phyloP scores from a whole-genome alignment of 2,888 invertebrate species.

The Abrostola triplasia region DNA sequence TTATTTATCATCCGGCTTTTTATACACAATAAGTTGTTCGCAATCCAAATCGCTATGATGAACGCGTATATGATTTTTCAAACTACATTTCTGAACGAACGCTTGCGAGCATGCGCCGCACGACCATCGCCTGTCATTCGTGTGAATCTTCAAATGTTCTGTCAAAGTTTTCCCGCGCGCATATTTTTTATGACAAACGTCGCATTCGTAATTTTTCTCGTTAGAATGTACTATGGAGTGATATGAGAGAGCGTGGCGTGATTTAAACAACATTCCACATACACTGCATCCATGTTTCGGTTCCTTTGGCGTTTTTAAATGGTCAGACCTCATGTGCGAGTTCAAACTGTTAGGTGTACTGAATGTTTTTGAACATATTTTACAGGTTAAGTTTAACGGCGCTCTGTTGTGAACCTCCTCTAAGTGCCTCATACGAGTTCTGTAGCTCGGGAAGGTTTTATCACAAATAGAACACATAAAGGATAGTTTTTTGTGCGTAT shows the following conservation, averaged over 20 bases:
- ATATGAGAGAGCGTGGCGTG: conserved; percentile 18
- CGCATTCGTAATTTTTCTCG: conserved; percentile 74
- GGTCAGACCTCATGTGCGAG: conserved; percentile 44
- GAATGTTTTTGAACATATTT: conserved; percentile 50
- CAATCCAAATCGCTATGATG: conserved; percentile 40
- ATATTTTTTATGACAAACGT: conserved; percentile 71
- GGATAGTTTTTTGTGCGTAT: conserved; percentile 65
- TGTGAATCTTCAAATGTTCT: conserved; percentile 65
- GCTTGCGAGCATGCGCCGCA: conserved; percentile 61
- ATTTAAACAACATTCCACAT: conserved; percentile 46
- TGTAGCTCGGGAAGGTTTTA: conserved; percentile 33
- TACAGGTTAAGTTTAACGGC: conserved; percentile 48
- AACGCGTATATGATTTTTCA: conserved; percentile 61
- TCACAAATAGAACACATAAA: conserved; percentile 55
- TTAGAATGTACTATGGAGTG: conserved; percentile 51
- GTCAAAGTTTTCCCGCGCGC: conserved; percentile 58
- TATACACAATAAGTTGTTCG: conserved; percentile 46
- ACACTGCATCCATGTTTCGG: conserved; percentile 35
- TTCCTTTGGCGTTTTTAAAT: conserved; percentile 36
- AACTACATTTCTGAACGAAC: conserved; percentile 67
- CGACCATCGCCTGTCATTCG: conserved; percentile 59
- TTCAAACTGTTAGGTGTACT: conserved; percentile 34
- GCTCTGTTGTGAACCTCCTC: conserved; percentile 49
- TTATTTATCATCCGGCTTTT: conserved; percentile 45
- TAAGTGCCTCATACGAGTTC: conserved; percentile 41